phyloP scores from a whole-genome alignment of 2,888 invertebrate genomes.

The Caenorhabditis doughertyi region DNA sequence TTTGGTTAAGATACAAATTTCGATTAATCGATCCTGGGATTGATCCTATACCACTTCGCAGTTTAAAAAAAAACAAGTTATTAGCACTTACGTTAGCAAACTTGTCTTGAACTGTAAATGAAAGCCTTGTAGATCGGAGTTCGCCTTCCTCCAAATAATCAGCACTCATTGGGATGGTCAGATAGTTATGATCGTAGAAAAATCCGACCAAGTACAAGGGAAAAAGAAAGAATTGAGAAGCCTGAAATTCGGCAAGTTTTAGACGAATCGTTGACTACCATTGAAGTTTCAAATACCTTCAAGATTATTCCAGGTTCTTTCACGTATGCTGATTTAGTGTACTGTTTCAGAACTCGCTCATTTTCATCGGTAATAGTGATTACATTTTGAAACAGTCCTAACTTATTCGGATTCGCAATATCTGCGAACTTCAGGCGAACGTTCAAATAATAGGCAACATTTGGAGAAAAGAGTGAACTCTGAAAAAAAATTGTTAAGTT shows the following conservation, averaged over 20 bases:
- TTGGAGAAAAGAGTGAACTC: slow-evolving; percentile 62
- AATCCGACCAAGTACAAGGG: slow-evolving; percentile 79
- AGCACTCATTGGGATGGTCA: slow-evolving; percentile 62
- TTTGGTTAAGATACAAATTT: no score
- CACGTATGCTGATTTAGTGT: slow-evolving; percentile 63
- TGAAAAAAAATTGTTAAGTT: no score
- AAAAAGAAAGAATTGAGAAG: slow-evolving; percentile 66
- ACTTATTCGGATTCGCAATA: slow-evolving; percentile 57
- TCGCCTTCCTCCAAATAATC: slow-evolving; percentile 64
- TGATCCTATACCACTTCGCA: no score
- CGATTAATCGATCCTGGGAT: no score
- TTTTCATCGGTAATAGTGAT: slow-evolving; percentile 61
- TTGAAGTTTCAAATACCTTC: slow-evolving; percentile 39
- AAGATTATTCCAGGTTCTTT: slow-evolving; percentile 64
- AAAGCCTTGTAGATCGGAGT: slow-evolving; percentile 64
- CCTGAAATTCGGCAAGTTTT: slow-evolving; percentile 21
- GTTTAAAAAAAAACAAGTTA: background rate
- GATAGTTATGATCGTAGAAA: slow-evolving; percentile 67
- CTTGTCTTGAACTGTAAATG: slow-evolving; percentile 78
- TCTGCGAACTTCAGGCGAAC: slow-evolving; percentile 68
- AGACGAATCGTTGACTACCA: background rate
- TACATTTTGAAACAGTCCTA: slow-evolving; percentile 73
- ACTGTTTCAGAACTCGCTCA: slow-evolving; percentile 57
- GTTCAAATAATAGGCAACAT: slow-evolving; percentile 61
- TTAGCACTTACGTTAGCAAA: slow-evolving; percentile 74